A percentile compares a stretch with the other conserved stretches of the same genome.
phyloP scores from a whole-genome alignment of 2,888 invertebrate species.

The Synanthedon vespiformis region DNA sequence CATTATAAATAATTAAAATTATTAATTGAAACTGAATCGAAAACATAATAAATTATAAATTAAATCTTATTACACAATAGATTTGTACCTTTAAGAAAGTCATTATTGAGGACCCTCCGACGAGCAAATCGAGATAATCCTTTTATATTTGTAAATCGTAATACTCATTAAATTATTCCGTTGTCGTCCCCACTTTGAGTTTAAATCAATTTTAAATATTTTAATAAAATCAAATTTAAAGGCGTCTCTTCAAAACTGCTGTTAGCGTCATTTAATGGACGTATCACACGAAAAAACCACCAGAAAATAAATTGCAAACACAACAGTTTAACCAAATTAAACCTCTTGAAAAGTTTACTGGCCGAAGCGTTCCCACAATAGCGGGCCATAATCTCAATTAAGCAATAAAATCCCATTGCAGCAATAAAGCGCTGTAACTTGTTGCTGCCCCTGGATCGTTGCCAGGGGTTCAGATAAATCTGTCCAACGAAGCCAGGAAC shows the following conservation, averaged over 20 bases:
- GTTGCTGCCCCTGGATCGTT: slow-evolving; percentile 17
- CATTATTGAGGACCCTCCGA: too few species aligned
- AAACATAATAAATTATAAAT: too few species aligned
- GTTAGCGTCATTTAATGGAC: too few species aligned
- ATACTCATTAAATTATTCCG: neutral
- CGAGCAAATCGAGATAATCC: too few species aligned
- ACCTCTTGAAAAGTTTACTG: neutral
- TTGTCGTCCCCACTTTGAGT: neutral
- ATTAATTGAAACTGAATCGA: too few species aligned
- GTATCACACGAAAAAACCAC: too few species aligned
- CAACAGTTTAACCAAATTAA: neutral
- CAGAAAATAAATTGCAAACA: neutral
- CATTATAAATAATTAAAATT: too few species aligned
- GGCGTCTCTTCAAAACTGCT: too few species aligned
- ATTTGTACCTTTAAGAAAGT: too few species aligned
- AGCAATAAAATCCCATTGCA: neutral
- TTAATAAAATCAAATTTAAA: too few species aligned
- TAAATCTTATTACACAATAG: too few species aligned
- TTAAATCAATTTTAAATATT: too few species aligned
- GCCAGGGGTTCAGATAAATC: slow-evolving; percentile 16
- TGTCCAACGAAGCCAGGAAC: slow-evolving; percentile 3
- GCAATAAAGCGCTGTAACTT: slow-evolving; percentile 16
- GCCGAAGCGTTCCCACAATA: neutral
- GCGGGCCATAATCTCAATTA: neutral
- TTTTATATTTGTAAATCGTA: neutral